Evolutionary conservation across 2,797 vertebrate genomes (phyloP).

Genomic region (Prunella strophiata): DNA sequence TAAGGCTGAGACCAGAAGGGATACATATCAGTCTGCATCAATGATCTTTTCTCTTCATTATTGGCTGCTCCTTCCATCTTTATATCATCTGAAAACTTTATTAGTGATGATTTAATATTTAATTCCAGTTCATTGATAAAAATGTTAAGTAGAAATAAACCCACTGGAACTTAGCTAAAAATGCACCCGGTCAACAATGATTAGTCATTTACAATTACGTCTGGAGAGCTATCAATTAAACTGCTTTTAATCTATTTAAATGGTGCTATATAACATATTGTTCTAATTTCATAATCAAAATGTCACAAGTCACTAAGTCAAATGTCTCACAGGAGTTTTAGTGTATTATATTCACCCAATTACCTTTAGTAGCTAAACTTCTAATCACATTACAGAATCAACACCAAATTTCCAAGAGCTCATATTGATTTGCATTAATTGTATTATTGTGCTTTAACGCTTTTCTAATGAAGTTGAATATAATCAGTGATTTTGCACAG

Average conservation of each 20-base stretch:
- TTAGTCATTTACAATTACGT: not conserved
- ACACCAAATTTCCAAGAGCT: conserved; percentile 20
- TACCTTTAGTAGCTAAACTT: conserved; percentile 5
- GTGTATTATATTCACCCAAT: not conserved
- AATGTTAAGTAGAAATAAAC: conserved; percentile 12
- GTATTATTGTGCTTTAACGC: not conserved
- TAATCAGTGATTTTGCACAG: not conserved
- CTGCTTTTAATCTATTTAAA: conserved; percentile 31
- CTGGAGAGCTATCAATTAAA: conserved; percentile 14
- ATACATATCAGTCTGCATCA: not conserved
- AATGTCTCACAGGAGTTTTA: conserved; percentile 38
- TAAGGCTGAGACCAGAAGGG: not conserved
- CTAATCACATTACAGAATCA: conserved; percentile 6
- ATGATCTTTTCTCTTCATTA: not conserved
- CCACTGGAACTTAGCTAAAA: not conserved
- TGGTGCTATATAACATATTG: not conserved
- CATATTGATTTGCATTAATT: conserved; percentile 22
- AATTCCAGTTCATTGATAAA: conserved; percentile 1
- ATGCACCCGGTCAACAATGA: not conserved
- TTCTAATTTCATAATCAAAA: conserved; percentile 42
- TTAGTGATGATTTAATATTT: conserved; percentile 30
- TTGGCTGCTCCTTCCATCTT: not conserved
- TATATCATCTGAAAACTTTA: conserved; percentile 17
- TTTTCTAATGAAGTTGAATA: not conserved
- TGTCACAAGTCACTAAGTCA: conserved; percentile 9